Base-by-base conservation (phyloP, 2,888 invertebrate species). In the Sceliomorpha sp. region DNA sequence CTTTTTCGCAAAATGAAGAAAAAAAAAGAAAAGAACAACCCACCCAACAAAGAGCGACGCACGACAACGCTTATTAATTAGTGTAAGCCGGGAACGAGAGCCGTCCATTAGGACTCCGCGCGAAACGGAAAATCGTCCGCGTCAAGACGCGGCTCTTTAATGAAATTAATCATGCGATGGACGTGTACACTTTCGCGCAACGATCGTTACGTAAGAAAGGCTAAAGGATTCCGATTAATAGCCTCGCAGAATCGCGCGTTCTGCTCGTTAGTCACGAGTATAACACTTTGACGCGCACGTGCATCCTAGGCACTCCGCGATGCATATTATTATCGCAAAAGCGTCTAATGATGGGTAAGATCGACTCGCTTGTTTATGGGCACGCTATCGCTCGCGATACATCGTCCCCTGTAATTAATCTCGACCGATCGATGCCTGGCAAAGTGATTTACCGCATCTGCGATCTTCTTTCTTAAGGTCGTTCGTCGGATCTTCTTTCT, bases 271-370 rank as follows among this genome's bases (percentile, higher is more conserved):
- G 58, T 66, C 26, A 66, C 34, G 66, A 58, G 37, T 10, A n/a
- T n/a, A 45, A 53, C 53, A 55, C 66, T 55, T 73, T 68, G 73
- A 66, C 67, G 66, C 56, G 74, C 78, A 75, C 77, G 78, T 77
- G 78, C 70, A 73, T 45, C 63, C 27, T 17, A 42, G 45, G 14
- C 44, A 44, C 9, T 26, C 39, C 29, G 37, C 71, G 67, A 79
- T 79, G 82, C 82, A 81, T 84, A 80, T 79, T 80, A 84, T 84
- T 83, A 84, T 82, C 81, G 74, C 62, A 77, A 74, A 75, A 77
- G 73, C 75, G 63, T 66, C 74, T 84, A 81, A 84, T 80, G 79
- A 84, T 76, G 76, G 79, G 64, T 71, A 81, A n/a, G 81, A 83
- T 82, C 78, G 76, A 76, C 77, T 74, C 75, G 74, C 81, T 82